Evolutionary conservation across 2,113 vertebrate genomes (phyloP).

Genomic region (Embiotoca jacksoni): DNA sequence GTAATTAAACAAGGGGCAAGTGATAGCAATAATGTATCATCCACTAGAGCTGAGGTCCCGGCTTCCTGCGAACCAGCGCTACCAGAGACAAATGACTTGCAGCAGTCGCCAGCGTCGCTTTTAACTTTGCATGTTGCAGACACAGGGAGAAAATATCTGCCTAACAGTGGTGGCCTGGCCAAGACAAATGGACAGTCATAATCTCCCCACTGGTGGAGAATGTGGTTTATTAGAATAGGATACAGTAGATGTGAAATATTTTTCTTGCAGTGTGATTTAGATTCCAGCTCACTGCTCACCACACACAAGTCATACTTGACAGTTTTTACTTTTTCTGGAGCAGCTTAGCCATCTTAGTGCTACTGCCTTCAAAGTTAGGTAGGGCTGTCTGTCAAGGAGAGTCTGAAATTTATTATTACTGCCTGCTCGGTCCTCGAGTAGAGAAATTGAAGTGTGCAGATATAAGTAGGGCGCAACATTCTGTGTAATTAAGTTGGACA

Average conservation of each 20-base stretch:
- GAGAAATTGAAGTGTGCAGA: conserved; percentile 30
- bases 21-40: conserved; percentile 74
- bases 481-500: conserved; percentile 54
- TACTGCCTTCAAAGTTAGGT: conserved; percentile 57
- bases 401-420: conserved; percentile 41
- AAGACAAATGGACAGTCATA: conserved; percentile 80
- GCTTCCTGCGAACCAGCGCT: conserved; percentile 65
- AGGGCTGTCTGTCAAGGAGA: conserved; percentile 56
- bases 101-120: conserved; percentile 68
- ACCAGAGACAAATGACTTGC: conserved; percentile 77
- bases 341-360: conserved; percentile 50
- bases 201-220: conserved; percentile 66
- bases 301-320: conserved; percentile 65
- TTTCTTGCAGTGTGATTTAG: conserved; percentile 56
- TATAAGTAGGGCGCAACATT: conserved; percentile 47
- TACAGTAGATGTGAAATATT: conserved; percentile 64
- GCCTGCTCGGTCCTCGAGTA: conserved; percentile 5
- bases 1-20: conserved; percentile 79
- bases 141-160: conserved; percentile 50
- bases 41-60: conserved; percentile 60
- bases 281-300: conserved; percentile 59
- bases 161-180: conserved; percentile 68
- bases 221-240: conserved; percentile 73
- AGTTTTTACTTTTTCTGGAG: conserved; percentile 52
- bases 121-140: conserved; percentile 65